phyloP scores from a whole-genome alignment of 2,888 invertebrate species.

The Ditula angustiorana region DNA sequence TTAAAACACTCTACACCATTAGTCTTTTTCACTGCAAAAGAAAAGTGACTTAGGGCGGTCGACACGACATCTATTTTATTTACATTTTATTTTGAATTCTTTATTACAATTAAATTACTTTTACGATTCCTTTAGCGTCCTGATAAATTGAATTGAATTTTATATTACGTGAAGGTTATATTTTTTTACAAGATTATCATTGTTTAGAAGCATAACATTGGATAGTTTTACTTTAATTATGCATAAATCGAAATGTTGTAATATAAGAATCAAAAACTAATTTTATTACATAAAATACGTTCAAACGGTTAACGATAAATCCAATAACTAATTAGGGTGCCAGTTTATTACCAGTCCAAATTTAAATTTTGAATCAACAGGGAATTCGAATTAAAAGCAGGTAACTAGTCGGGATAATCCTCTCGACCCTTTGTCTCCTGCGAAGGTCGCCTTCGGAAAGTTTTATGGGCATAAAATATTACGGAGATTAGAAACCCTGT shows the following conservation, averaged over 20 bases:
- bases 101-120: constrained; percentile 11
- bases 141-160: neutral
- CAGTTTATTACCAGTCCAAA: constrained; percentile 52
- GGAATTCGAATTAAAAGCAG: constrained; percentile 63
- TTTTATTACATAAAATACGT: constrained; percentile 27
- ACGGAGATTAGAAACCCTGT: constrained; percentile 48
- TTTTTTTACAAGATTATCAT: neutral
- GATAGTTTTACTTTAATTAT: too few species aligned
- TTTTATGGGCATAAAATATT: constrained; percentile 61
- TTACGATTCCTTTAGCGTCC: constrained; percentile 37
- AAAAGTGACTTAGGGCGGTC: constrained; percentile 9
- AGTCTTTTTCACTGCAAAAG: constrained; percentile 30
- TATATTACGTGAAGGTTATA: neutral
- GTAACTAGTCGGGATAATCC: constrained; percentile 61
- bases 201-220: neutral
- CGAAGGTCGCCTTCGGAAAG: constrained; percentile 57
- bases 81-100: constrained; percentile 1
- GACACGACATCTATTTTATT: neutral
- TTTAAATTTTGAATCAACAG: constrained; percentile 63
- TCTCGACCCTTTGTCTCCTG: constrained; percentile 56
- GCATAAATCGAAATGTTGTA: neutral
- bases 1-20: constrained; percentile 36
- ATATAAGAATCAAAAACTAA: constrained; percentile 21
- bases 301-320: constrained; percentile 48
- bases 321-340: constrained; percentile 48